Percentiles rank a stretch among this genome's conserved stretches.
phyloP scores from a whole-genome alignment of 1,140 invertebrate genomes.

The Bombus ignitus region DNA sequence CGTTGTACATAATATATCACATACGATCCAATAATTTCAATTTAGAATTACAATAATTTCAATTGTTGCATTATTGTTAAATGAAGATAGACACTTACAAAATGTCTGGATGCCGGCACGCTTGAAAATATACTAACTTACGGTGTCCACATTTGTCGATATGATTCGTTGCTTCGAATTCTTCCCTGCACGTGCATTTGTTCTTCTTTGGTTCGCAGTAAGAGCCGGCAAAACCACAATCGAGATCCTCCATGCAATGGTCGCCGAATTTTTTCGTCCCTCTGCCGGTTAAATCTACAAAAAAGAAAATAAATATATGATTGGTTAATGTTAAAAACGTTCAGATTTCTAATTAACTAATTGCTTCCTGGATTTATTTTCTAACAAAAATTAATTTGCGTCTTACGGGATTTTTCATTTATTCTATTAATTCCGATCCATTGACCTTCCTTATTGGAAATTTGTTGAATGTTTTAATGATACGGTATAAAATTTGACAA shows the following conservation, averaged over 20 bases:
- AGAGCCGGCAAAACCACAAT: constrained; percentile 89
- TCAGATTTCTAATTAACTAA: no score
- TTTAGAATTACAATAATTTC: not conserved
- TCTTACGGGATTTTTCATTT: no score
- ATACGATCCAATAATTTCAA: not conserved
- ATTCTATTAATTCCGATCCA: no score
- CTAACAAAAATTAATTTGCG: no score
- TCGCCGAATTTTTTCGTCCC: constrained; percentile 88
- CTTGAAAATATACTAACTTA: constrained; percentile 81
- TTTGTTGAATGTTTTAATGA: no score
- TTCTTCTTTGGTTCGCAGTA: constrained; percentile 87
- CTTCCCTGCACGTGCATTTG: constrained; percentile 88
- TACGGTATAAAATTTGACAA: no score
- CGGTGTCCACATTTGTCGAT: constrained; percentile 92
- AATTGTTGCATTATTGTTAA: no score
- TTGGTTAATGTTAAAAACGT: not conserved
- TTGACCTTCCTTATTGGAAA: no score
- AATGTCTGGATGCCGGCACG: not conserved
- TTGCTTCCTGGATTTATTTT: no score
- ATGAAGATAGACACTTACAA: not conserved
- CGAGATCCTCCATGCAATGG: constrained; percentile 85
- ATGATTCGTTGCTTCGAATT: constrained; percentile 89
- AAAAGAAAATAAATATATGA: not conserved
- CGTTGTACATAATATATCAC: not conserved
- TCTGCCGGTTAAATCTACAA: constrained; percentile 80